Evolutionary conservation across 2,888 invertebrate species (phyloP).

Genomic region (Agrotis segetum): DNA sequence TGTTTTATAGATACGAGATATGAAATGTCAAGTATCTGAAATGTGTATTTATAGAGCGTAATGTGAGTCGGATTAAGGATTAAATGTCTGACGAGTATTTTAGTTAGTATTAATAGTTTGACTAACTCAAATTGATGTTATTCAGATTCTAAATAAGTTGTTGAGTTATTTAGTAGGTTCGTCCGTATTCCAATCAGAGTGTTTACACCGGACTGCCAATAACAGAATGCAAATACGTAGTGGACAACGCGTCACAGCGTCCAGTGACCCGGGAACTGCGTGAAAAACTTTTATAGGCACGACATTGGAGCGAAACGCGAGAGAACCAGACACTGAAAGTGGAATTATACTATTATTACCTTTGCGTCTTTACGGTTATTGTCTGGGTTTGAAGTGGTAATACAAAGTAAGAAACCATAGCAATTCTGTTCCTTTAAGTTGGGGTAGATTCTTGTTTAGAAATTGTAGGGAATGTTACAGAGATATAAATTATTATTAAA

Average conservation of each 20-base stretch:
- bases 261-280: constrained; percentile 58
- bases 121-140: constrained; percentile 20
- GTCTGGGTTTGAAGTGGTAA: constrained; percentile 29
- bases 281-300: constrained; percentile 64
- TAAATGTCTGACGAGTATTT: constrained; percentile 15
- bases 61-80: constrained; percentile 38
- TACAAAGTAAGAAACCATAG: constrained; percentile 46
- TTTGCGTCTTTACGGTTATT: constrained; percentile 39
- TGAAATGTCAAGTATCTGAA: constrained; percentile 58
- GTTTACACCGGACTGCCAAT: constrained; percentile 87
- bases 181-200: constrained; percentile 83
- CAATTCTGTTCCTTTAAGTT: constrained; percentile 27
- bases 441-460: constrained; percentile 15
- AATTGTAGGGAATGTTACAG: not conserved
- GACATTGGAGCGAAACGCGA: constrained; percentile 56
- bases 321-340: constrained; percentile 48
- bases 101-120: constrained; percentile 10
- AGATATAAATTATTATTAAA: not conserved
- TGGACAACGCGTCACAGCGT: constrained; percentile 73
- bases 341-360: constrained; percentile 51
- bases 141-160: constrained; percentile 29
- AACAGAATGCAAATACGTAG: constrained; percentile 88
- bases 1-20: constrained; percentile 64
- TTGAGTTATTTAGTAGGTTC: constrained; percentile 52
- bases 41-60: constrained; percentile 53